Evolutionary conservation across 2,797 vertebrate species (phyloP).

Genomic region (Xiphorhynchus erythropygius): DNA sequence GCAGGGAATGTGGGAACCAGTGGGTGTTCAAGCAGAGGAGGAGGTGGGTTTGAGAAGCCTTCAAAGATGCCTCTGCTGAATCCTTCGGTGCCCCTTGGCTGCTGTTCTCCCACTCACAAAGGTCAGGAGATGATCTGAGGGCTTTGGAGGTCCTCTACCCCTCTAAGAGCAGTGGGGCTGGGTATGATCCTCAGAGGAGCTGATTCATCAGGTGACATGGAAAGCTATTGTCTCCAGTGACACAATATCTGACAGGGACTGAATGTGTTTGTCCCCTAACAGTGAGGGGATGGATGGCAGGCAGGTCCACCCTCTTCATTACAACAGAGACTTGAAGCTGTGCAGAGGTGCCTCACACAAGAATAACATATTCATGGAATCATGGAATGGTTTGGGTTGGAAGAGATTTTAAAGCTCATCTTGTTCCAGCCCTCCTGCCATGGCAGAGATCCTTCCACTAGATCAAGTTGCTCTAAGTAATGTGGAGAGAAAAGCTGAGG

Average conservation of each 20-base stretch:
- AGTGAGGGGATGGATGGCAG: fast-evolving
- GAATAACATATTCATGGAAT: no score
- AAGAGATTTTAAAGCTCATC: background rate
- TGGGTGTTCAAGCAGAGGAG: background rate
- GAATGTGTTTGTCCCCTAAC: background rate
- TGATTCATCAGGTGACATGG: no score
- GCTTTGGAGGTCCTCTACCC: background rate
- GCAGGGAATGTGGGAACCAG: background rate
- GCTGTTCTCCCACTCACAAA: background rate
- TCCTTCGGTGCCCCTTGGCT: background rate
- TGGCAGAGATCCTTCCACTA: background rate
- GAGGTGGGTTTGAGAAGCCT: background rate
- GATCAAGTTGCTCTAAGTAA: background rate
- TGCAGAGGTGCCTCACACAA: background rate
- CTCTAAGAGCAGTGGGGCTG: background rate
- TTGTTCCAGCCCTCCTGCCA: background rate
- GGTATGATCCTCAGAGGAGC: background rate
- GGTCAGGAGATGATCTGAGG: background rate
- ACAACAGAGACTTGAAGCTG: background rate
- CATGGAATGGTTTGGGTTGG: background rate
- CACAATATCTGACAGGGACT: background rate
- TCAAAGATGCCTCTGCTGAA: background rate
- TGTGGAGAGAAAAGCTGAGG: background rate
- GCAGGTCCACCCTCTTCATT: fast-evolving
- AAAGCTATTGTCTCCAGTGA: no score